phyloP scores from a whole-genome alignment of 2,797 vertebrate species.

The Hydrolagus colliei region DNA sequence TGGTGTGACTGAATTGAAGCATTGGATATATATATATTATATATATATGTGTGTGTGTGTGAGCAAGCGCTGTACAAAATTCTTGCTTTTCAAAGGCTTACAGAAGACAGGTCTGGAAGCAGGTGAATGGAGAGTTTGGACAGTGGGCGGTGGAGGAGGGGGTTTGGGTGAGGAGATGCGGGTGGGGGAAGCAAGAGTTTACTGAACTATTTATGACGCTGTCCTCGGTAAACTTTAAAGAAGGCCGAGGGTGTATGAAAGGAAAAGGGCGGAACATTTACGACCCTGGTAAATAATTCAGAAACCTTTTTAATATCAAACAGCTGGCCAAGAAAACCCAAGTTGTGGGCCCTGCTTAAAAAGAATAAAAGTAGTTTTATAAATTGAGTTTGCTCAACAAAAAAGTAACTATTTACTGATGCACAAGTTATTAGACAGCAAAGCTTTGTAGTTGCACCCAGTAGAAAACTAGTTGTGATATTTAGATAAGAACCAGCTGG shows the following conservation, averaged over 20 bases:
- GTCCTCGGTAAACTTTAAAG: slow-evolving; percentile 20
- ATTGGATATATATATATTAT: neutral
- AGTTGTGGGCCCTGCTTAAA: slow-evolving; percentile 6
- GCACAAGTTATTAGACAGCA: slow-evolving; percentile 4
- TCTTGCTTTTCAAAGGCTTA: neutral
- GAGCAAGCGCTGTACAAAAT: neutral
- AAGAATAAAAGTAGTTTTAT: slow-evolving; percentile 12
- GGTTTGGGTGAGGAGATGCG: neutral
- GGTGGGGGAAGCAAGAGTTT: too few species aligned
- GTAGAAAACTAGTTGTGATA: slow-evolving; percentile 18
- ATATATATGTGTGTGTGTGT: too few species aligned
- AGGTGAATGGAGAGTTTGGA: neutral
- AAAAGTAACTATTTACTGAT: slow-evolving; percentile 20
- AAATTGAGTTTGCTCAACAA: slow-evolving; percentile 29
- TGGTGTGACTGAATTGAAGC: slow-evolving; percentile 26
- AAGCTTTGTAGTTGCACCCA: slow-evolving; percentile 21
- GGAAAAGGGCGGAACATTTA: slow-evolving; percentile 2
- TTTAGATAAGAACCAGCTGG: slow-evolving; percentile 8
- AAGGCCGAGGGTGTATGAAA: neutral
- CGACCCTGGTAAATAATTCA: slow-evolving; percentile 3
- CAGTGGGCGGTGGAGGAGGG: neutral
- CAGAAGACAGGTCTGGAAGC: neutral
- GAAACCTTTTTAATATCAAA: neutral
- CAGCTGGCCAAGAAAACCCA: slow-evolving; percentile 9
- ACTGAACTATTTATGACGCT: neutral